A percentile compares a stretch with the other conserved stretches of the same genome.
Evolutionary conservation across 2,888 invertebrate species (phyloP).

Genomic region (Trachelus stipa): DNA sequence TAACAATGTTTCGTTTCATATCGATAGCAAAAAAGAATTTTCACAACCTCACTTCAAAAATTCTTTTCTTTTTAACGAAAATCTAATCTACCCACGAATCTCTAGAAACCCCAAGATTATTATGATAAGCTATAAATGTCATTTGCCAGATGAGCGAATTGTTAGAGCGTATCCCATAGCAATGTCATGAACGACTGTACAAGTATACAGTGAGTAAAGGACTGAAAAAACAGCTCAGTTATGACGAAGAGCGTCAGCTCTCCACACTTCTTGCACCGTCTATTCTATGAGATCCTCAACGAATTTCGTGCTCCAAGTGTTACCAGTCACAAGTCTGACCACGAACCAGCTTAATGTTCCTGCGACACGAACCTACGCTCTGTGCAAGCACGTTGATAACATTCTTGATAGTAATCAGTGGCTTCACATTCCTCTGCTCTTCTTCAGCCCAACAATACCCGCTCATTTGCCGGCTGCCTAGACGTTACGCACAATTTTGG

Average conservation of each 20-base stretch:
- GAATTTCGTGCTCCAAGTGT: conserved; percentile 17
- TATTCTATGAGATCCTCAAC: conserved; percentile 12
- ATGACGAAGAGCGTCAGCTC: neutral
- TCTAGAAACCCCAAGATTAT: neutral
- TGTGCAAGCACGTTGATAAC: neutral
- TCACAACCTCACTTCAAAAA: no score
- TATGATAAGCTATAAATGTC: conserved; percentile 25
- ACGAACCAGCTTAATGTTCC: neutral
- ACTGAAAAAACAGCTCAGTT: neutral
- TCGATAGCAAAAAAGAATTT: no score
- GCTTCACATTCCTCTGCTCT: neutral
- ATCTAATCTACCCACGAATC: neutral
- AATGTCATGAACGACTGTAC: neutral
- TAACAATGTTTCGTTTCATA: neutral
- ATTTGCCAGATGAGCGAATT: conserved; percentile 25
- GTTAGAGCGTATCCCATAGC: conserved; percentile 13
- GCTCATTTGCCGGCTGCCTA: neutral
- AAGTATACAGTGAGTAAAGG: neutral
- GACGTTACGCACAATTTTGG: neutral
- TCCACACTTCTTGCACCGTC: neutral
- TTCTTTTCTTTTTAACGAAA: neutral
- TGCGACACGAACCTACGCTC: neutral
- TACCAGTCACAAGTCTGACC: neutral
- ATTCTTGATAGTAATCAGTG: neutral
- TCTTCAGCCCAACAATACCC: neutral